Evolutionary conservation across 2,797 vertebrate genomes (phyloP).

Genomic region (Sebastes iracundus): DNA sequence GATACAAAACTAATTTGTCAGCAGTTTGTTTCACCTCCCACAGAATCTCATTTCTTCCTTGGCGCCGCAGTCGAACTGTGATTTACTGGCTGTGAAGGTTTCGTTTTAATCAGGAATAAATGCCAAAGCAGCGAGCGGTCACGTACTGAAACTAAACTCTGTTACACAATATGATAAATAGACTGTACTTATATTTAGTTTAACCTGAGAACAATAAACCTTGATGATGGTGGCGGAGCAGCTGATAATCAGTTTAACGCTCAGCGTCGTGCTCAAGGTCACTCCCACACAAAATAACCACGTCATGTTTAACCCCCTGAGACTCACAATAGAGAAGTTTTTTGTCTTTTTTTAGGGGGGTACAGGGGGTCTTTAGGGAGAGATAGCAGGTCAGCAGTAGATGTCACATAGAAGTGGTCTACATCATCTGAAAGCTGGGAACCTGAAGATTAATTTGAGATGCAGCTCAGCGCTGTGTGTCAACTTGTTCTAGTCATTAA

Average conservation of each 20-base stretch:
- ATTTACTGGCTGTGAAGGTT: conserved; percentile 8
- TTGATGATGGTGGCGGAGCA: background rate
- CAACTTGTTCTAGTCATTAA: too few species aligned
- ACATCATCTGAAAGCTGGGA: too few species aligned
- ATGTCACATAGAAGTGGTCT: too few species aligned
- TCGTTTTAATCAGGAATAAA: background rate
- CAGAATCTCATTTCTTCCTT: conserved; percentile 2
- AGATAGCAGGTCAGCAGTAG: too few species aligned
- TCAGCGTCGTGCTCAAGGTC: too few species aligned
- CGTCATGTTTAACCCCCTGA: too few species aligned
- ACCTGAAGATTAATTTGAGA: too few species aligned
- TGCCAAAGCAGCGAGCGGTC: background rate
- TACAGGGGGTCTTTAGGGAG: rapidly evolving
- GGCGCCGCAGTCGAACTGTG: background rate
- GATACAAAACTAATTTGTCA: conserved; percentile 8
- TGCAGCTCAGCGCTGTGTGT: too few species aligned
- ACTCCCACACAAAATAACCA: too few species aligned
- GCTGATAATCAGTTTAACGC: too few species aligned
- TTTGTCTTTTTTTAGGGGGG: too few species aligned
- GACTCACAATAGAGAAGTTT: rapidly evolving
- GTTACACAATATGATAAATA: background rate
- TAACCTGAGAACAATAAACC: background rate
- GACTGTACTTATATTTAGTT: background rate
- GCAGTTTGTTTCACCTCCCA: conserved; percentile 34
- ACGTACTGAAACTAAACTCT: background rate